phyloP scores from a whole-genome alignment of 2,797 vertebrate species.

The Eurystomus glaucurus region DNA sequence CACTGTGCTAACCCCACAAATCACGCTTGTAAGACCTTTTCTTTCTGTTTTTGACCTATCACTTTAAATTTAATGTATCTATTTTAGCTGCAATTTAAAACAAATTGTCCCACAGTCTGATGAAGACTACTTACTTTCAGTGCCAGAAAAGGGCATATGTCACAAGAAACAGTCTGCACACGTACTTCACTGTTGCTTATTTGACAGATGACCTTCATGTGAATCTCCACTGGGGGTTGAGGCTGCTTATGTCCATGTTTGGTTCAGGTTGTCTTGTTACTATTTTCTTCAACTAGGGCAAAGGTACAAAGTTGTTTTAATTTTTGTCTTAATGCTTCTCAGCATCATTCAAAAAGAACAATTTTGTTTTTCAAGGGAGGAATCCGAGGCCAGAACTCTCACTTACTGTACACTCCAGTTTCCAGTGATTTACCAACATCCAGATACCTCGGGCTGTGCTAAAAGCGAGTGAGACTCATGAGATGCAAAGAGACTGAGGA shows the following conservation, averaged over 20 bases:
- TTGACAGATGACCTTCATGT: slow-evolving; percentile 67
- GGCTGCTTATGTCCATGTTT: slow-evolving; percentile 55
- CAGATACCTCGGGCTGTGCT: neutral
- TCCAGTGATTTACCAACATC: neutral
- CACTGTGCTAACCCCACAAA: slow-evolving; percentile 57
- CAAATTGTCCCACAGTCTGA: slow-evolving; percentile 61
- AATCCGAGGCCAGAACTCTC: slow-evolving; percentile 46
- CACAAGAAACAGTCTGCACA: slow-evolving; percentile 58
- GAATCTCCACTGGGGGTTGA: slow-evolving; percentile 61
- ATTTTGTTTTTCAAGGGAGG: slow-evolving; percentile 35
- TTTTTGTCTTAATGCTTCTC: neutral
- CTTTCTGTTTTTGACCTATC: slow-evolving; percentile 58
- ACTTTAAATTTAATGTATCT: slow-evolving; percentile 58
- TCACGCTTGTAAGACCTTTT: slow-evolving; percentile 31
- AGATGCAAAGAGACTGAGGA: neutral
- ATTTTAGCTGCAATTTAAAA: slow-evolving; percentile 73
- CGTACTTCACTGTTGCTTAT: slow-evolving; percentile 25
- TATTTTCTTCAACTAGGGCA: slow-evolving; percentile 68
- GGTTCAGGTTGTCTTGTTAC: slow-evolving; percentile 61
- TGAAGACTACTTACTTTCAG: slow-evolving; percentile 46
- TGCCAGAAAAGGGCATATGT: slow-evolving; percentile 57
- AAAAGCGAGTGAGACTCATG: neutral
- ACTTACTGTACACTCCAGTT: neutral
- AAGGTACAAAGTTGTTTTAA: slow-evolving; percentile 61
- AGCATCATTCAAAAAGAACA: slow-evolving; percentile 30